phyloP scores from a whole-genome alignment of 2,113 vertebrate species.

The Dryoscopus gambensis region DNA sequence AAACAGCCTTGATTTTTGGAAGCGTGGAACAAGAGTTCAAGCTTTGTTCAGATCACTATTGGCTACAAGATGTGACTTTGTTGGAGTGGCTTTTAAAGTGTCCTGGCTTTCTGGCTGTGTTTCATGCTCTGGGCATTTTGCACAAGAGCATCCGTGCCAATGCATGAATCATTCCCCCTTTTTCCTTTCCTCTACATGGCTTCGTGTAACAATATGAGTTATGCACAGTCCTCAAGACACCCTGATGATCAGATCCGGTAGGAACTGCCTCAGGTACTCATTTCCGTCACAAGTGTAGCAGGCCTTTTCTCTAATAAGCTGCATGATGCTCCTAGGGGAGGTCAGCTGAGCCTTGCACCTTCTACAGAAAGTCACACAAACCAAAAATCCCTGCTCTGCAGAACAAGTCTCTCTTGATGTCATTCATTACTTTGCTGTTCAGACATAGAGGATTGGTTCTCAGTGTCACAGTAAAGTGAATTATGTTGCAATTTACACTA shows the following conservation, averaged over 20 bases:
- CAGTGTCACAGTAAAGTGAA: neutral
- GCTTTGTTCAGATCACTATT: neutral
- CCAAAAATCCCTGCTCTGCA: neutral
- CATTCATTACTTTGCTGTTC: neutral
- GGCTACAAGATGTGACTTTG: neutral
- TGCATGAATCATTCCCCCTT: neutral
- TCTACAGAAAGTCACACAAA: neutral
- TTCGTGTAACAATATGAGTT: neutral
- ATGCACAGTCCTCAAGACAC: neutral
- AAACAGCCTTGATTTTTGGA: rapidly evolving
- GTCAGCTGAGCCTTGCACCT: neutral
- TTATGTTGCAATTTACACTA: neutral
- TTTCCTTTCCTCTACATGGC: rapidly evolving
- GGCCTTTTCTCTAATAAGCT: neutral
- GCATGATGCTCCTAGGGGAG: neutral
- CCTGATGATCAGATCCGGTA: neutral
- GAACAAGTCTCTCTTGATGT: neutral
- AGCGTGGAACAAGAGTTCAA: neutral
- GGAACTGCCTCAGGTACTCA: neutral
- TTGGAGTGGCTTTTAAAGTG: neutral
- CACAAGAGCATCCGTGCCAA: neutral
- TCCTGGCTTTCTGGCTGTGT: neutral
- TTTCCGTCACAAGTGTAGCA: neutral
- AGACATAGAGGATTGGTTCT: neutral
- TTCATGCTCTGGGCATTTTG: rapidly evolving